phyloP scores from a whole-genome alignment of 2,113 vertebrate genomes.

The Centropus unirufus region DNA sequence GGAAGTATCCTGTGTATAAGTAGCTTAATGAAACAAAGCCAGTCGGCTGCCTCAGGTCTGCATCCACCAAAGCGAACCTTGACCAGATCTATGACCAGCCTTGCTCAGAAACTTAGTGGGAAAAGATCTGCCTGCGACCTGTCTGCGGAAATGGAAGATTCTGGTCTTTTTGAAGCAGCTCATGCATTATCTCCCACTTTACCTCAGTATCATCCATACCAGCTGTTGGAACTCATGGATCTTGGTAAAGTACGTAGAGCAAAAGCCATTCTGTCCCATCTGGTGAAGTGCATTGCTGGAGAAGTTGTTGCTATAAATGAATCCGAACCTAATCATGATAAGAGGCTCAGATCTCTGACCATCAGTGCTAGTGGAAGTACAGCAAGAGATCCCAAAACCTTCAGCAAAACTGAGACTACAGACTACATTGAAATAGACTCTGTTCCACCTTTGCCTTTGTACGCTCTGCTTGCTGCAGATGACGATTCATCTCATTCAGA shows the following conservation, averaged over 20 bases:
- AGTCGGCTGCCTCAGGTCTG: conserved; percentile 76
- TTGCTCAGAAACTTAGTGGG: conserved; percentile 95
- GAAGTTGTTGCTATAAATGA: conserved; percentile 92
- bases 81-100: conserved; percentile 92
- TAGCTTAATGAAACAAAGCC: conserved; percentile 84
- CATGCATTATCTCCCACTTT: conserved; percentile 92
- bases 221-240: conserved; percentile 96
- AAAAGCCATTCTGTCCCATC: conserved; percentile 95
- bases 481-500: conserved; percentile 83
- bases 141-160: conserved; percentile 91
- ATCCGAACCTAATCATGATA: conserved; percentile 79
- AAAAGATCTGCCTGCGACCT: conserved; percentile 88
- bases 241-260: conserved; percentile 92
- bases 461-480: conserved; percentile 92
- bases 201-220: conserved; percentile 96
- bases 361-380: conserved; percentile 95
- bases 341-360: conserved; percentile 87
- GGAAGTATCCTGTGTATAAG: conserved; percentile 85
- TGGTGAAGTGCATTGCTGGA: conserved; percentile 97
- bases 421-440: conserved; percentile 97
- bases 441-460: conserved; percentile 92
- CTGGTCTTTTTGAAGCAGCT: conserved; percentile 95
- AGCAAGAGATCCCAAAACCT: conserved; percentile 87
- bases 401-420: conserved; percentile 85
- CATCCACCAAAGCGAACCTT: conserved; percentile 84